A percentile compares a stretch with the other conserved stretches of the same genome.
Evolutionary conservation across 2,797 vertebrate species (phyloP).

Genomic region (Apodemus agrarius): DNA sequence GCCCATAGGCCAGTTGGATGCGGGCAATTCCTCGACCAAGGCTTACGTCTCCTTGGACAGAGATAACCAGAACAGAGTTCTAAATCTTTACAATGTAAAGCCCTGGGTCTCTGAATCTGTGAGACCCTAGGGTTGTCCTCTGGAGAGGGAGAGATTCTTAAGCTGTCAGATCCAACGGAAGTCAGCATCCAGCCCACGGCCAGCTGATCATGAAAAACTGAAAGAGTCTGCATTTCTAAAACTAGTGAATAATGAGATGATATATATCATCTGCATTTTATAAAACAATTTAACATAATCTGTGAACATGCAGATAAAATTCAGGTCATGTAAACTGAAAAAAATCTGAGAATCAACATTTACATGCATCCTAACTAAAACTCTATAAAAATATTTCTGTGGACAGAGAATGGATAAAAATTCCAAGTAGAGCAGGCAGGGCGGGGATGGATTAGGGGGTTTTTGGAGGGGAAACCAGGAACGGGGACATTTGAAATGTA

Average conservation of each 20-base stretch:
- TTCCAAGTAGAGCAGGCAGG: background rate
- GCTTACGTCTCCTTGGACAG: background rate
- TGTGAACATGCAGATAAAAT: background rate
- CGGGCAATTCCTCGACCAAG: background rate
- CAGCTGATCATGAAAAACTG: background rate
- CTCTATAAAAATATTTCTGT: background rate
- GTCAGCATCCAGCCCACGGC: background rate
- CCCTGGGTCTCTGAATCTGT: background rate
- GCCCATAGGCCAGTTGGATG: background rate
- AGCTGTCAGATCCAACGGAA: background rate
- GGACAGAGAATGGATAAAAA: background rate
- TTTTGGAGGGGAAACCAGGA: too few species aligned
- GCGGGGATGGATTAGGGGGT: too few species aligned
- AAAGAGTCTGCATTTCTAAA: background rate
- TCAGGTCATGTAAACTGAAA: background rate
- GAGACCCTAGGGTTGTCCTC: background rate
- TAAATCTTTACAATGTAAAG: constrained; percentile 8
- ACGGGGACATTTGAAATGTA: too few species aligned
- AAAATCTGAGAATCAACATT: constrained; percentile 34
- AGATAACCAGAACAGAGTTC: background rate
- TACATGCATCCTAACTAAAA: constrained; percentile 14
- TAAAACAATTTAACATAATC: constrained; percentile 15
- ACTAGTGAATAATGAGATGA: background rate
- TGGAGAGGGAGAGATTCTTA: background rate
- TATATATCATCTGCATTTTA: background rate